Evolutionary conservation across 2,113 vertebrate genomes (phyloP), one percentile per base, ranked within the genome.

Genomic region (Aptenodytes forsteri): DNA sequence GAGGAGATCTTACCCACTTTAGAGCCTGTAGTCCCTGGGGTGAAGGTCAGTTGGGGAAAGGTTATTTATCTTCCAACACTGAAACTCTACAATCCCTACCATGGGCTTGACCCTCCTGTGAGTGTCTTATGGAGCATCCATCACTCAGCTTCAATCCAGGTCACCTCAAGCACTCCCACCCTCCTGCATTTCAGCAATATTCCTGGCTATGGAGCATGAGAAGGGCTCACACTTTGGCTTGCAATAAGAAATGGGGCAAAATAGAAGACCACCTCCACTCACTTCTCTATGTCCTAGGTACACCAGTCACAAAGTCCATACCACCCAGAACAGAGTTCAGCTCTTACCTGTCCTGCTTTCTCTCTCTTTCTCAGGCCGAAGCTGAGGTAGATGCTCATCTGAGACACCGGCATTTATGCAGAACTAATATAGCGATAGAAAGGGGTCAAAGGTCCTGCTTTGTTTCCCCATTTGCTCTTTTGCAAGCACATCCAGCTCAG

Each of bases 391-490:
- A 84, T 90, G 90, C 83, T 94, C 81, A 93, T 75, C 84, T 92
- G 94, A 96, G 90, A 89, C 58, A 46, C 18, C 1, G 1, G 72
- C 79, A 83, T 75, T 89, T 70, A 83, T 36, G 87, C 87, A 89
- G 73, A 89, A 34, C 64, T 95, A 87, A 97, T 92, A 96, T 93
- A 96, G 83, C 11, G 34, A 71, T 36, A 90, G 55, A 16, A 36
- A 89, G 80, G 70, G 95, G 78, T 95, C 96, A 95, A 92, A 98
- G 92, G 92, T 96, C 93, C 66, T 56, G 20, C 47, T 95, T 90
- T 94, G 82, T 93, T 95, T 97, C 76, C 75, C 54, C 79, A 69
- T 92, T 91, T 90, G 92, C 72, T 96, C 88, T 97, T 98, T 97
- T 92, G 94, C 96, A 96, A 98, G 62, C 88, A 73, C 38, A 87